These are phyloP conservation scores for Sitophilus oryzae DNA, from an alignment of 1,140 invertebrate genomes.

Conservation along the genomic window DNA sequence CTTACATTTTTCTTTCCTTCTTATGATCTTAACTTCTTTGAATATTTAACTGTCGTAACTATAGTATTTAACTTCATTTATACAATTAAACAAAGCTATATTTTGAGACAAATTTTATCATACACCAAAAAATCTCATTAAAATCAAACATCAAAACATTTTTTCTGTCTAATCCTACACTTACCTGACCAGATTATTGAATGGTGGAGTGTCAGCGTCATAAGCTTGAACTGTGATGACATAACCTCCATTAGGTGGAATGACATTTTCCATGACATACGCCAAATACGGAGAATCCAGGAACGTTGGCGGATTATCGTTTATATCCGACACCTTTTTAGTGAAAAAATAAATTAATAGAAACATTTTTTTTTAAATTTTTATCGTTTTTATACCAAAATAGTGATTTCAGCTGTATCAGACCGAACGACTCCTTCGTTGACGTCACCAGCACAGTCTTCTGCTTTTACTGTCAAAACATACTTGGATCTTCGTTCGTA, in stretches of 20 bases:
- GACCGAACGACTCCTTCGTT: conserved; percentile 51
- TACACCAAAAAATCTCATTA: no score
- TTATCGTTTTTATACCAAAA: conserved; percentile 43
- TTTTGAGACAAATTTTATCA: no score
- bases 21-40: no score
- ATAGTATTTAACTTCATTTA: no score
- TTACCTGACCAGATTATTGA: conserved; percentile 74
- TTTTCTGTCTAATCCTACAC: no score
- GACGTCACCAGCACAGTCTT: conserved; percentile 73
- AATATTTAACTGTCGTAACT: no score
- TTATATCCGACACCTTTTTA: conserved; percentile 85
- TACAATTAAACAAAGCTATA: no score
- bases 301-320: conserved; percentile 91
- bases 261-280: conserved; percentile 86
- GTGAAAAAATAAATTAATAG: conserved; percentile 2
- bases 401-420: conserved; percentile 67
- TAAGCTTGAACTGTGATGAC: conserved; percentile 76
- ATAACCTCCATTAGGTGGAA: conserved; percentile 69
- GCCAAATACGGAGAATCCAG: conserved; percentile 84
- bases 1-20: no score
- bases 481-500: conserved; percentile 85
- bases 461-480: conserved; percentile 74
- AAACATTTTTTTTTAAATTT: neutral
- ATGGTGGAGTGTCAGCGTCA: conserved; percentile 85
- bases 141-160: no score